phyloP scores from a whole-genome alignment of 2,888 invertebrate genomes.

The Scaptomyza reducta region DNA sequence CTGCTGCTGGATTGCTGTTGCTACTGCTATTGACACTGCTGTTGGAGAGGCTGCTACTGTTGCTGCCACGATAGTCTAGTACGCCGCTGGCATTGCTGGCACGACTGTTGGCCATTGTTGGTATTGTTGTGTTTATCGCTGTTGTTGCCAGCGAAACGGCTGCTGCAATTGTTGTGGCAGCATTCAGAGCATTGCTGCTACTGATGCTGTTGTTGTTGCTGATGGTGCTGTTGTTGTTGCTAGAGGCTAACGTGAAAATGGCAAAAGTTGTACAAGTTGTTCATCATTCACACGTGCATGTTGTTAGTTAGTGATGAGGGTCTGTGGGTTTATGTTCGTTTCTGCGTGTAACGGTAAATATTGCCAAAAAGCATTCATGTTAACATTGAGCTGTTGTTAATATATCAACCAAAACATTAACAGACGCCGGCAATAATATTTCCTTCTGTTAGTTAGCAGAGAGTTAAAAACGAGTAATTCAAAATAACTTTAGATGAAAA shows the following conservation, averaged over 20 bases:
- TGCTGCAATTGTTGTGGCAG: constrained; percentile 69
- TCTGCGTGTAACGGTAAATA: constrained; percentile 8
- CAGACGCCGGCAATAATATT: constrained; percentile 24
- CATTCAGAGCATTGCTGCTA: constrained; percentile 57
- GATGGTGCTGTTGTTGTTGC: constrained; percentile 56
- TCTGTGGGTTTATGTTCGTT: constrained; percentile 9
- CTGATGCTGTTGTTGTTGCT: constrained; percentile 55
- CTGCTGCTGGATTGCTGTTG: constrained; percentile 32
- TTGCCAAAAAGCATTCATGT: neutral
- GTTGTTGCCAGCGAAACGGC: constrained; percentile 68
- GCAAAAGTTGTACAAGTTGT: constrained; percentile 51
- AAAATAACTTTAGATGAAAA: constrained; percentile 17
- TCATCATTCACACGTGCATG: constrained; percentile 28
- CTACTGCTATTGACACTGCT: constrained; percentile 24
- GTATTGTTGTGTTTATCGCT: constrained; percentile 70
- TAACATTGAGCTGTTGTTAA: constrained; percentile 15
- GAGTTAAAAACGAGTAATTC: constrained; percentile 10
- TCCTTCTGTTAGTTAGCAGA: neutral
- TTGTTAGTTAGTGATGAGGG: constrained; percentile 36
- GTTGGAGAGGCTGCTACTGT: constrained; percentile 19
- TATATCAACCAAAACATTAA: constrained; percentile 12
- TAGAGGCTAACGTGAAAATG: constrained; percentile 59
- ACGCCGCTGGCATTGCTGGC: constrained; percentile 47
- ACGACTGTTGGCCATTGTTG: constrained; percentile 62
- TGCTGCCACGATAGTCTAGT: constrained; percentile 54